Evolutionary conservation across 2,797 vertebrate species (phyloP), one percentile per base, ranked within the genome.

Genomic region (Mormyrops attenuatus): DNA sequence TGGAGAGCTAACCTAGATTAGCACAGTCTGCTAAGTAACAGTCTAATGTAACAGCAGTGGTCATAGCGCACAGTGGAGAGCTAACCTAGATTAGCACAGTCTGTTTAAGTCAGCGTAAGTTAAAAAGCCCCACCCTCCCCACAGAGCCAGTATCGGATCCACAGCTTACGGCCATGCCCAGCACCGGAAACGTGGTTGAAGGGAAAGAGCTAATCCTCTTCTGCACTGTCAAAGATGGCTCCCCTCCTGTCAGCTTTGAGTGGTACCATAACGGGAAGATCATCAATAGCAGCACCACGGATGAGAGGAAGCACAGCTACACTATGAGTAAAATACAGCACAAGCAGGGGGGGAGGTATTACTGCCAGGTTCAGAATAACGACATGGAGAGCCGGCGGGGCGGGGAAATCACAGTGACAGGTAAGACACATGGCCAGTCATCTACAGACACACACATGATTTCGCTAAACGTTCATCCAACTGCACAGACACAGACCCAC

Each of bases 81-180:
- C 26, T 26, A 30, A 30, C 1, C 47, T 30, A 3, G 34, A 22
- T 66, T 41, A 88, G 63, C 30, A 15, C 50, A 15, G 3, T 0
- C 53, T 55, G 52, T 55, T 55, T 55, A 55, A 69, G 5, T 44
- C 26, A 88, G n/a, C 52, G 5, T 60, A 57, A 60, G 26, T 41
- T 2, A 15, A 7, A 63, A 69, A 5, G 63, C 20, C 38, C 66
- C 5, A 13, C 63, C 15, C 50, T 85, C 52, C 13, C 5, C 69
- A 69, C 92, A 96, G 96, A 93, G 63, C 93, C 95, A 0, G 95
- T 96, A 55, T 95, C 94, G 11, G 88, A 26, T 15, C 95, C 95
- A 0, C 3, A 86, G 13, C 38, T 96, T 90, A 92, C 26, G 2
- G 4, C 92, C 49, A 9, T 0, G 0, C 89, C 93, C 7, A 15